These are phyloP conservation scores for Sympetrum striolatum DNA, from an alignment of 2,888 invertebrate species.

Conservation along the genomic window DNA sequence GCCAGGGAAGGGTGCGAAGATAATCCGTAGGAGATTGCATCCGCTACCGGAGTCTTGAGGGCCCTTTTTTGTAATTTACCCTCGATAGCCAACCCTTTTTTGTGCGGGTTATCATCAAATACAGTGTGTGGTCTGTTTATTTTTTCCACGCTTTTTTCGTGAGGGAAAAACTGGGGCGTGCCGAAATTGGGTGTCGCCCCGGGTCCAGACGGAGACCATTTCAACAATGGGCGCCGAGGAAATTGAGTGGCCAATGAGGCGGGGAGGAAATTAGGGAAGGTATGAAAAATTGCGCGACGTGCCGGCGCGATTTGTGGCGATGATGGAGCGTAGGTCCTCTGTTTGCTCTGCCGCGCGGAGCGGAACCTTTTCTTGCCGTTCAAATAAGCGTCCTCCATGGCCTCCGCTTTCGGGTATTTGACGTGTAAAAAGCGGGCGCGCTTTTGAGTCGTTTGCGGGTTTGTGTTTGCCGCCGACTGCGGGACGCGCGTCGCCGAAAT, in stretches of 20 bases:
- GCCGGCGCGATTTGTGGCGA: neutral
- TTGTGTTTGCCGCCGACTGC: neutral
- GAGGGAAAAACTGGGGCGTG: neutral
- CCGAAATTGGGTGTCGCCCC: conserved; percentile 5
- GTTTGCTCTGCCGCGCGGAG: neutral
- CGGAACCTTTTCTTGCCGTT: neutral
- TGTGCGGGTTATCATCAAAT: conserved; percentile 11
- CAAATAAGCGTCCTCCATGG: neutral
- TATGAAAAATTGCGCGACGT: conserved; percentile 2
- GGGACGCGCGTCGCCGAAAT: neutral
- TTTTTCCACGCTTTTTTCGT: neutral
- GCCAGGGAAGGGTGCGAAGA: conserved; percentile 17
- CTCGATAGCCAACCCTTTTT: neutral
- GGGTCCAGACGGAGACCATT: neutral
- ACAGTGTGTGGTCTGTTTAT: conserved; percentile 24
- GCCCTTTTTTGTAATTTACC: neutral
- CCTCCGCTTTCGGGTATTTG: neutral
- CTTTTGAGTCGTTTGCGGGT: neutral
- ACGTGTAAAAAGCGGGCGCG: neutral
- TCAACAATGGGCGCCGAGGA: neutral
- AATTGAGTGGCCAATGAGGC: neutral
- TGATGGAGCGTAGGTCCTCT: neutral
- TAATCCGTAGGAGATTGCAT: conserved; percentile 17
- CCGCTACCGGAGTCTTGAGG: neutral
- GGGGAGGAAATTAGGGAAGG: neutral